phyloP scores from a whole-genome alignment of 2,113 vertebrate species.

The Mohoua ochrocephala region DNA sequence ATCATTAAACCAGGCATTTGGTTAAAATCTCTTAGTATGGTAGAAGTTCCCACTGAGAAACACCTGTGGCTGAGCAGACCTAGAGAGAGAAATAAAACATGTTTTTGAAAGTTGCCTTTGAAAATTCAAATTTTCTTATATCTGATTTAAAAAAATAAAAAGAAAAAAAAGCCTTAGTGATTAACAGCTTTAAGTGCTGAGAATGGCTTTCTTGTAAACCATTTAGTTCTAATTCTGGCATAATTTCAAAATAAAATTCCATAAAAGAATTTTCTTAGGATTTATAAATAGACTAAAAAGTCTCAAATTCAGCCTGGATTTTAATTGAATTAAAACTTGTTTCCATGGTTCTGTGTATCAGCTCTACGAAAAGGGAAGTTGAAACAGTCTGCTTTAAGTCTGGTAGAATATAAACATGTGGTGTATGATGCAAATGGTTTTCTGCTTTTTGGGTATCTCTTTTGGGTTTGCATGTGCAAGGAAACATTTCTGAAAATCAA shows the following conservation, averaged over 20 bases:
- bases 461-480: background rate
- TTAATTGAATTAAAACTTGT: background rate
- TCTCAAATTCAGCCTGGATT: background rate
- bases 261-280: background rate
- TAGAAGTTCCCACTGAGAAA: background rate
- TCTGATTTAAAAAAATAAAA: background rate
- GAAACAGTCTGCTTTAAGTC: background rate
- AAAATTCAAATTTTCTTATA: background rate
- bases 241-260: background rate
- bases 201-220: background rate
- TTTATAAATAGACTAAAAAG: background rate
- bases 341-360: background rate
- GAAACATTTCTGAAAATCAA: background rate
- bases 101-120: background rate
- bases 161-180: background rate
- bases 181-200: background rate
- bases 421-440: background rate
- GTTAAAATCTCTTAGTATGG: background rate
- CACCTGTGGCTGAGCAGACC: background rate
- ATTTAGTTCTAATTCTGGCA: background rate
- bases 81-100: background rate
- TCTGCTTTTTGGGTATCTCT: background rate
- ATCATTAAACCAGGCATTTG: background rate
- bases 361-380: background rate
- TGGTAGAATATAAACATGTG: background rate